These are phyloP conservation scores for Arothron firmamentum DNA, from an alignment of 2,113 vertebrate species.

Conservation along the genomic window DNA sequence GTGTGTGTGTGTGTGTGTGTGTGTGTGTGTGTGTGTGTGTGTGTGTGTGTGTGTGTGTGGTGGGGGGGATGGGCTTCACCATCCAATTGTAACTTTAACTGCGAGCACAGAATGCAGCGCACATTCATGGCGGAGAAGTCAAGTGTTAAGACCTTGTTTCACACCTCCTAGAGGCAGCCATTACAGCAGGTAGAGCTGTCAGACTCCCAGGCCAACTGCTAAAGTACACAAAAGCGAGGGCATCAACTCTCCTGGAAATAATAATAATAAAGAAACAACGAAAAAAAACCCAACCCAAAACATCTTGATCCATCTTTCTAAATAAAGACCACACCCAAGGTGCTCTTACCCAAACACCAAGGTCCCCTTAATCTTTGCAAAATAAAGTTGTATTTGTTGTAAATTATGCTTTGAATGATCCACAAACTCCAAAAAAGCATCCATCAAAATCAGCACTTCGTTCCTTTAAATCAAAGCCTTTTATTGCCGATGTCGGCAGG, in stretches of 20 bases:
- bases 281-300: conserved; percentile 4
- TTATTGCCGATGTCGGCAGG: conserved; percentile 1
- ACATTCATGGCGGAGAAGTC: conserved; percentile 62
- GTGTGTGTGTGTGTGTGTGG: conserved; percentile 2
- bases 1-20: not conserved
- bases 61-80: conserved; percentile 57
- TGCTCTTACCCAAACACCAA: not conserved
- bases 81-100: conserved; percentile 75
- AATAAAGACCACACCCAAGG: conserved; percentile 36
- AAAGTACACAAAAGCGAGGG: conserved; percentile 52
- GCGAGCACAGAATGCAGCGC: conserved; percentile 61
- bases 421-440: not conserved
- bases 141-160: conserved; percentile 72
- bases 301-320: conserved; percentile 27
- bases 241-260: conserved; percentile 42
- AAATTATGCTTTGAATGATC: not conserved
- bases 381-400: not conserved
- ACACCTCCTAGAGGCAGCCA: conserved; percentile 68
- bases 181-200: conserved; percentile 72
- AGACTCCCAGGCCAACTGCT: conserved; percentile 62
- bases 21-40: not conserved
- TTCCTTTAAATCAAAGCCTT: conserved; percentile 1
- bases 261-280: not conserved
- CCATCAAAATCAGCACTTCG: not conserved
- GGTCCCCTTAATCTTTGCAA: not conserved